Conservation (phyloP, 2,888 invertebrate genomes). For the Chydorus sphaericus region DNA sequence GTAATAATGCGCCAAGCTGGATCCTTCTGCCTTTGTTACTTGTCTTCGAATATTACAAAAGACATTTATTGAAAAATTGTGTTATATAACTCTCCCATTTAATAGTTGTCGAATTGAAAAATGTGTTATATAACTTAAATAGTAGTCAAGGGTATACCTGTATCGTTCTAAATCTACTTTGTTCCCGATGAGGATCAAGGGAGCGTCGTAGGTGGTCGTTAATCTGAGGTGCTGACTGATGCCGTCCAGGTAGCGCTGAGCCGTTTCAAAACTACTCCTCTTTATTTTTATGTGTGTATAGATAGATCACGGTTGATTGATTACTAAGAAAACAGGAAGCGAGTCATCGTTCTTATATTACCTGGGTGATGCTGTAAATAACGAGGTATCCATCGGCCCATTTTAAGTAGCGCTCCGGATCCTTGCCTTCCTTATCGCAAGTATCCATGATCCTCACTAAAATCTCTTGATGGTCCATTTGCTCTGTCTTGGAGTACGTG, state of each 20-base stretch:
- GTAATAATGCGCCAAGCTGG: constrained; percentile 24
- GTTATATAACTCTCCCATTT: no score
- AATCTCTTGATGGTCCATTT: constrained; percentile 29
- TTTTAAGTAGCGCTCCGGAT: constrained; percentile 29
- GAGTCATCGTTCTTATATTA: not conserved
- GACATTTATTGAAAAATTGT: no score
- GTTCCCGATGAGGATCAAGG: constrained; percentile 31
- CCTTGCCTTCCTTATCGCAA: constrained; percentile 29
- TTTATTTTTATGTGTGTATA: constrained; percentile 19
- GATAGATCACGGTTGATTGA: not conserved
- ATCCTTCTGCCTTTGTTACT: constrained; percentile 22
- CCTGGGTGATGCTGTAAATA: constrained; percentile 31
- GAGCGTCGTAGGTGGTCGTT: constrained; percentile 26
- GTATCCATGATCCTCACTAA: constrained; percentile 34
- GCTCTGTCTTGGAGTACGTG: constrained; percentile 32
- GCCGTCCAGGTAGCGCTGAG: constrained; percentile 28
- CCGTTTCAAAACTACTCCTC: constrained; percentile 28
- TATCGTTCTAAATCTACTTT: constrained; percentile 34
- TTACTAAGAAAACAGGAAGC: not conserved
- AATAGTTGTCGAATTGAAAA: no score
- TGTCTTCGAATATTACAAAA: no score
- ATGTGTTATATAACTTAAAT: no score
- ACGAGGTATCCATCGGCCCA: constrained; percentile 34
- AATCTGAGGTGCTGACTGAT: constrained; percentile 28
- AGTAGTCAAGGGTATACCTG: no score